phyloP scores from a whole-genome alignment of 2,797 vertebrate genomes.

The Moxostoma hubbsi region DNA sequence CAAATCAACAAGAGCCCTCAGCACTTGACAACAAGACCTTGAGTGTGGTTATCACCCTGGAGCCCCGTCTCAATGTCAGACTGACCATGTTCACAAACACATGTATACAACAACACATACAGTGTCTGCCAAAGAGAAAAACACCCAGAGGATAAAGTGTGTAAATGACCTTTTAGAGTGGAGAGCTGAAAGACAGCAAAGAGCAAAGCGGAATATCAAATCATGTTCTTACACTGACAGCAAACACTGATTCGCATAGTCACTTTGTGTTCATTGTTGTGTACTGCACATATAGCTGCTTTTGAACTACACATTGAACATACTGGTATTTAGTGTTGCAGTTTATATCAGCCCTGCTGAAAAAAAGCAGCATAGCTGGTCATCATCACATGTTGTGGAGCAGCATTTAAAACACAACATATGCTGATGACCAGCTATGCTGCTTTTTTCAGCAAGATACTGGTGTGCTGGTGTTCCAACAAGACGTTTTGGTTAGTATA shows the following conservation, averaged over 20 bases:
- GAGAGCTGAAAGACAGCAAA: constrained; percentile 35
- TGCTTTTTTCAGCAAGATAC: no score
- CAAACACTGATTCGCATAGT: constrained; percentile 12
- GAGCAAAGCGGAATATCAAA: constrained; percentile 38
- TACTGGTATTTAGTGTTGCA: not conserved
- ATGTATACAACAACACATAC: constrained; percentile 13
- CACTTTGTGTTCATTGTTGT: constrained; percentile 1
- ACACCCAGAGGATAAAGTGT: constrained; percentile 37
- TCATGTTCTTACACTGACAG: constrained; percentile 15
- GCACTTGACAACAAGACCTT: constrained; percentile 54
- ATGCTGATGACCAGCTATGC: no score
- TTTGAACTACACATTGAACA: not conserved
- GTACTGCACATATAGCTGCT: not conserved
- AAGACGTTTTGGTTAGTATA: no score
- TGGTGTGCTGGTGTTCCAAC: no score
- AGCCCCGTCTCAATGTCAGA: constrained; percentile 44
- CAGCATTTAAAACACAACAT: no score
- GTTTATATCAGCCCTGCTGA: no score
- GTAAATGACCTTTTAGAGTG: constrained; percentile 51
- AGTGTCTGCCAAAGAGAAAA: constrained; percentile 32
- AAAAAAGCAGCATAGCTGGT: no score
- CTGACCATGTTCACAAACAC: constrained; percentile 8
- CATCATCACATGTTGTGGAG: no score
- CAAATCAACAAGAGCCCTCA: constrained; percentile 46
- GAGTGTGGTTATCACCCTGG: constrained; percentile 45